Base-by-base conservation (phyloP, 2,113 vertebrate genomes). In the Capreolus pygargus region DNA sequence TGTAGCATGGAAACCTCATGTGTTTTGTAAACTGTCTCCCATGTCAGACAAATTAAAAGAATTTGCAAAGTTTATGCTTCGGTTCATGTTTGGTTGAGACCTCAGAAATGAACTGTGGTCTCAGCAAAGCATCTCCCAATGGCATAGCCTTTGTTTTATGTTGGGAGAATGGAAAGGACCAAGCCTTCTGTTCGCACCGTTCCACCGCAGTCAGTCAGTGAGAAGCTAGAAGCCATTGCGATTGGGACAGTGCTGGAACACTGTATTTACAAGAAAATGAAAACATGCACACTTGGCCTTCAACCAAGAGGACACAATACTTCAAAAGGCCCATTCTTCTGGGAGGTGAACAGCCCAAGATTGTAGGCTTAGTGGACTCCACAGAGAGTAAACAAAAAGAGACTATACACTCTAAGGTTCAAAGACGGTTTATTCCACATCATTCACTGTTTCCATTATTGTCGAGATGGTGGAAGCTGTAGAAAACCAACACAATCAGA, bases 321-420 rank as follows among this genome's bases (percentile, higher is more conserved):
- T 96, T 98, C 86, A 94, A 93, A 97, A 96, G 84, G 50, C 52
- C 39, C 23, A 2, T 93, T 91, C 83, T 94, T 90, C 64, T 95
- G 95, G 96, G 81, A 95, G 58, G 81, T 86, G 87, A 79, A 54
- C 78, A 81, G 67, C 95, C 91, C 39, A 45, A 95, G 91, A 96
- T 70, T 95, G 61, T 87, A 86, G 60, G 86, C 91, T 92, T 64
- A 12, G 12, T 93, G 78, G 52, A 90, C 89, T 95, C 95, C 52
- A 79, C 92, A 81, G 87, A 97, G 90, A 84, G 81, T 97, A 98
- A 98, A 98, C 76, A 97, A 14, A 96, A 92, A 74, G 95, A 97
- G 90, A 86, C 74, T 89, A 6, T 93, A 13, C 43, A 89, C 45
- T 92, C 85, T 82, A 39, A 39, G 79, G 60, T 98, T 87, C 95